Evolutionary conservation across 2,797 vertebrate genomes (phyloP).

Genomic region (Poliocrania exsul): DNA sequence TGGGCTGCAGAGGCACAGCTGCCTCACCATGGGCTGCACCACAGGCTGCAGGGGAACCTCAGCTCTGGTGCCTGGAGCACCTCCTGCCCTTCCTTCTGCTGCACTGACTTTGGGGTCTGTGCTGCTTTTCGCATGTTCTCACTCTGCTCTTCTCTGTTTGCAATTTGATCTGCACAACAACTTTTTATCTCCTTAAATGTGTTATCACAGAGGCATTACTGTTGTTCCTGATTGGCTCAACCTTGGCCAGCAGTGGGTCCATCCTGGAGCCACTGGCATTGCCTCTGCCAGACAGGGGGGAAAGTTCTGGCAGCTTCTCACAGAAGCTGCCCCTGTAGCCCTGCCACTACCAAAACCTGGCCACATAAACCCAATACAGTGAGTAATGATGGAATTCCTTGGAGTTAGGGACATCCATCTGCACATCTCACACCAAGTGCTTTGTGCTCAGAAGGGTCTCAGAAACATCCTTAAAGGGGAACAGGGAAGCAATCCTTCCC

Average conservation of each 20-base stretch:
- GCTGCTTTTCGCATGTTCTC: too few relatives aligned
- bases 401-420: background rate
- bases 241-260: background rate
- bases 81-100: too few relatives aligned
- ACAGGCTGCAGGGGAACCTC: too few relatives aligned
- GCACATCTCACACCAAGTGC: background rate
- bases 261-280: background rate
- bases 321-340: background rate
- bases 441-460: background rate
- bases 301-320: background rate
- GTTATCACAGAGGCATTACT: too few relatives aligned
- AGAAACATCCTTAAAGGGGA: background rate
- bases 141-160: too few relatives aligned
- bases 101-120: too few relatives aligned
- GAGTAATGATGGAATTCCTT: background rate
- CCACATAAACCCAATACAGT: background rate
- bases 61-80: too few relatives aligned
- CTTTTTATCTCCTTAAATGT: too few relatives aligned
- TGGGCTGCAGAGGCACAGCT: too few relatives aligned
- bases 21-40: too few relatives aligned
- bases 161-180: too few relatives aligned
- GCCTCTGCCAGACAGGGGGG: background rate
- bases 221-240: too few relatives aligned
- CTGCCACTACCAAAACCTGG: background rate
- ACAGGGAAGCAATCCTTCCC: background rate